Conservation (phyloP, 2,888 invertebrate species). For the Tiphia femorata region DNA sequence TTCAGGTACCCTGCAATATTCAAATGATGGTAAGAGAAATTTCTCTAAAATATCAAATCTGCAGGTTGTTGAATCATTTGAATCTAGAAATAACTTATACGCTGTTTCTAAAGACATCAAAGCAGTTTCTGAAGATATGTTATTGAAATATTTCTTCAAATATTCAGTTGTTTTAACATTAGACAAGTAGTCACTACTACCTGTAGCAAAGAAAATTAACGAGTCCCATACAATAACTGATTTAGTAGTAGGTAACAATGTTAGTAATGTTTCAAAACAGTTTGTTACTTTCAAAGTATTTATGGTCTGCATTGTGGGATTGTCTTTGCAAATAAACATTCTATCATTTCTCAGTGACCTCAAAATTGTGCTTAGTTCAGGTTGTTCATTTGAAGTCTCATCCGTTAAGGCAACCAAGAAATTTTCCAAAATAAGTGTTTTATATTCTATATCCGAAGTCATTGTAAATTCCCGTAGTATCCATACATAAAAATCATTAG, state of each 20-base stretch:
- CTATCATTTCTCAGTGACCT: slow-evolving; percentile 32
- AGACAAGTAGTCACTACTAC: slow-evolving; percentile 41
- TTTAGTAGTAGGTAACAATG: slow-evolving; percentile 52
- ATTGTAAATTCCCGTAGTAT: slow-evolving; percentile 47
- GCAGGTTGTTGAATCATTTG: slow-evolving; percentile 29
- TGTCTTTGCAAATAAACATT: neutral
- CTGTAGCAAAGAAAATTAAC: slow-evolving; percentile 51
- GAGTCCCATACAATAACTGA: slow-evolving; percentile 50
- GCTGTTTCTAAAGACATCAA: slow-evolving; percentile 48
- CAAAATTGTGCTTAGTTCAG: slow-evolving; percentile 42
- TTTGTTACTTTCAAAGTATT: slow-evolving; percentile 36
- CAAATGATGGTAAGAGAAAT: slow-evolving; percentile 61
- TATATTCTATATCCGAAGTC: slow-evolving; percentile 44
- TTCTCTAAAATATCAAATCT: slow-evolving; percentile 59
- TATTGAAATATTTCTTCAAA: slow-evolving; percentile 47
- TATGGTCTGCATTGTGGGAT: slow-evolving; percentile 14
- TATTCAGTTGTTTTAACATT: slow-evolving; percentile 42
- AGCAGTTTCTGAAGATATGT: slow-evolving; percentile 36
- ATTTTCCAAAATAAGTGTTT: slow-evolving; percentile 48
- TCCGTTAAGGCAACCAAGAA: slow-evolving; percentile 56
- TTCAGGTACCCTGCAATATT: slow-evolving; percentile 40
- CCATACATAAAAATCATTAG: slow-evolving; percentile 50
- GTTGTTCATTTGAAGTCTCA: slow-evolving; percentile 24
- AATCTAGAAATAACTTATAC: slow-evolving; percentile 51
- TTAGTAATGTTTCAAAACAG: slow-evolving; percentile 54